Evolutionary conservation across 1,140 invertebrate genomes (phyloP), one percentile per base, ranked within the genome.

Genomic region (Chlorops oryzae): DNA sequence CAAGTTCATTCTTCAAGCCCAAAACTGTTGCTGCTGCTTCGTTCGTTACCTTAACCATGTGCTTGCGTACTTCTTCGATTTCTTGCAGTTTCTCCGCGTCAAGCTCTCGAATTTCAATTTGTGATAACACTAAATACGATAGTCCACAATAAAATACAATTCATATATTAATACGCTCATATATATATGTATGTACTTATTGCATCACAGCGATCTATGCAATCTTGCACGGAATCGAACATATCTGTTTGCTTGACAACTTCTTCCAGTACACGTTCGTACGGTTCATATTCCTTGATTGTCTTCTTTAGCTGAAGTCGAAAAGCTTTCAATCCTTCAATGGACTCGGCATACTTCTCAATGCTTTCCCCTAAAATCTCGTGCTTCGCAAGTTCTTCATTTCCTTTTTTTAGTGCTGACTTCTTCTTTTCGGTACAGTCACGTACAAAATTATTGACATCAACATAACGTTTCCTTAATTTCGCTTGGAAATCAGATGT

Each of bases 391-490:
- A 3, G 55, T 40, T 72, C 63, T 2, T 41, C 25, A 2, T 25
- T 13, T 5, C 57, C 28, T 25, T 64, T 61, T 17, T 65, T 41
- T 17, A 53, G 53, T 3, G 70, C 63, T 1, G 50, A 20, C 5
- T 52, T 47, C 35, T 63, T 63, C 41, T 72, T 72, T 18, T 68
- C 62, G 15, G 27, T 48, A 13, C 69, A 72, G 27, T 72, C 65
- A 51, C 66, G 65, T 13, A 72, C 66, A 28, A 72, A 72, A 43
- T 49, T 59, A 53, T 72, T 72, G 3, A 68, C 65, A 44, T 63
- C 58, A 35, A 72, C 65, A 32, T 72, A 72, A 21, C 63, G 61
- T 28, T 64, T 49, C 12, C 70, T 51, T 21, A 72, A 40, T n/a
- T 60, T 18, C 20, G 58, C 54, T 41, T 72, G 69, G 7, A 61